Evolutionary conservation across 2,888 invertebrate genomes (phyloP).

Genomic region (Argyresthia goedartella): DNA sequence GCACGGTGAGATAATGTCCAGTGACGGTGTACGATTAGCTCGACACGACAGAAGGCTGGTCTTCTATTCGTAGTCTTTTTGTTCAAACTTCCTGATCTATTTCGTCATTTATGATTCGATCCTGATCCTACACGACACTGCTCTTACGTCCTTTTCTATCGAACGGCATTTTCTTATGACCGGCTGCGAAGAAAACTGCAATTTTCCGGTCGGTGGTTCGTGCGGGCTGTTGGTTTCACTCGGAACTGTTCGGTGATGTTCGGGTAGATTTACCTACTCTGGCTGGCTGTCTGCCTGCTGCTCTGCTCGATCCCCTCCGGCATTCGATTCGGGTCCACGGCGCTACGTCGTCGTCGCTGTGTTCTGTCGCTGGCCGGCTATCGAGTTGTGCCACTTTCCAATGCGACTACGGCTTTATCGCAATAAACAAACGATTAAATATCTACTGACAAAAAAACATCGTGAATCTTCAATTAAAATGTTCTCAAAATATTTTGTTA

Average conservation of each 20-base stretch:
- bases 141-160: neutral
- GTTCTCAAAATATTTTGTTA: neutral
- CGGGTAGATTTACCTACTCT: neutral
- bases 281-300: too few relatives aligned
- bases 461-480: neutral
- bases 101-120: too few relatives aligned
- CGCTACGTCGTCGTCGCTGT: neutral
- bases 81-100: neutral
- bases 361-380: neutral
- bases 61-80: neutral
- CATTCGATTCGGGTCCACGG: neutral
- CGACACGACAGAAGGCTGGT: too few relatives aligned
- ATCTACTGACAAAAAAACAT: neutral
- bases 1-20: too few relatives aligned
- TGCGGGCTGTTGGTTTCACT: neutral
- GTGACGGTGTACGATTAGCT: too few relatives aligned
- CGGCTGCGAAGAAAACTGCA: neutral
- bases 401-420: neutral
- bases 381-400: conserved; percentile 1
- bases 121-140: neutral
- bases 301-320: neutral
- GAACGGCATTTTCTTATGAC: neutral
- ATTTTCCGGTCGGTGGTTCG: neutral
- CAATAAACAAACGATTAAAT: neutral
- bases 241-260: neutral